phyloP scores from a whole-genome alignment of 2,797 vertebrate genomes.

The Pteropus rufus region DNA sequence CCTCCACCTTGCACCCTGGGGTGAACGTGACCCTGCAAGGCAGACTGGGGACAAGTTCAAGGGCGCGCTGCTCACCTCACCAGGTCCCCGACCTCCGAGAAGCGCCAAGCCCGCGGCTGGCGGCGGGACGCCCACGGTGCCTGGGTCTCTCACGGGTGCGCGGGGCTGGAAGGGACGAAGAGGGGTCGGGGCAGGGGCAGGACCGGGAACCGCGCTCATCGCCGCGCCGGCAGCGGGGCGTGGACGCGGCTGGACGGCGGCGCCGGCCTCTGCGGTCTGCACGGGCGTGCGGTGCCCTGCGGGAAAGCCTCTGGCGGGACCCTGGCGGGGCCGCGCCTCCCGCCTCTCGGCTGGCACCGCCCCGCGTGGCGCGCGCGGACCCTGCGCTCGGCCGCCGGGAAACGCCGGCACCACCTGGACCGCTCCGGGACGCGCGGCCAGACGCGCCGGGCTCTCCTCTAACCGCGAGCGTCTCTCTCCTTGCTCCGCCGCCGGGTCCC shows the following conservation, averaged over 20 bases:
- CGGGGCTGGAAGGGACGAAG: background rate
- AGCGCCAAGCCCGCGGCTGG: background rate
- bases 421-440: fast-evolving
- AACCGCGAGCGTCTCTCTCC: fast-evolving
- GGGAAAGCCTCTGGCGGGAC: background rate
- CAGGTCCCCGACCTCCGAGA: background rate
- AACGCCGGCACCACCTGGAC: background rate
- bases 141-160: background rate
- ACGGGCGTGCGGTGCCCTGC: background rate
- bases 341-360: background rate
- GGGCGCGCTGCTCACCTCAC: conserved; percentile 58
- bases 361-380: background rate
- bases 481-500: background rate
- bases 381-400: background rate
- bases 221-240: background rate
- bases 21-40: background rate
- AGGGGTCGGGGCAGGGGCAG: background rate
- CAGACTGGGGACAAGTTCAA: background rate
- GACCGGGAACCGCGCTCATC: background rate
- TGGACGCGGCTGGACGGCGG: background rate
- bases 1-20: background rate
- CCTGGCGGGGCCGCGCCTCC: background rate
- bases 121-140: background rate
- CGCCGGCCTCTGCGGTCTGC: background rate
- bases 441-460: background rate